Evolutionary conservation across 2,797 vertebrate genomes (phyloP), one percentile per base, ranked within the genome.

Genomic region (Nyctibius grandis): DNA sequence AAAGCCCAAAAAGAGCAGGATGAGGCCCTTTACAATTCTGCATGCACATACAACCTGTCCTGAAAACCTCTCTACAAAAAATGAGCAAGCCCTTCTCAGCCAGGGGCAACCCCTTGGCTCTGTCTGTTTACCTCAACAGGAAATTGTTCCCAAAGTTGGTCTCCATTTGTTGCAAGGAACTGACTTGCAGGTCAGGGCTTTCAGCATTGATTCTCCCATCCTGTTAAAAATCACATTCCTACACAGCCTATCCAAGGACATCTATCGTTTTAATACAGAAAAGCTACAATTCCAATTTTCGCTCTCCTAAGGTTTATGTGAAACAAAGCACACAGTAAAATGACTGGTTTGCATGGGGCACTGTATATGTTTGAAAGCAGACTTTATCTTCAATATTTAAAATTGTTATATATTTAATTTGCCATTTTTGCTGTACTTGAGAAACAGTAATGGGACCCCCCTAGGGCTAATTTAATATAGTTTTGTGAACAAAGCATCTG

Each of bases 401-500:
- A 93, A 82, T 5, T 40, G 23, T 90, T 77, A 70, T 40, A 67
- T 65, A 94, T 93, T 87, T 91, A 82, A 92, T 93, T 91, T 92
- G 23, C 56, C n/a, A 68, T 80, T 95, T 91, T 82, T 73, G 38
- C 88, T 83, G 36, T 79, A 89, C 78, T 80, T 70, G 56, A 82
- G 60, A 87, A 94, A 64, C n/a, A 74, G 60, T 80, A 95, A 94
- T 68, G 48, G 33, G 45, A 79, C 28, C 23, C 59, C n/a, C 45
- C 11, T 7, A 17, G 38, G 70, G 67, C 51, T 94, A 91, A 91
- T 87, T 93, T 96, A 95, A 82, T 89, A 38, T 8, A 74, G 33
- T 73, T 93, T 85, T 70, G 50, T 87, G 93, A 94, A 70, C 36
- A 67, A 94, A 95, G 75, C 95, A 95, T 73, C 93, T 95, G 93